Evolutionary conservation across 2,113 vertebrate genomes (phyloP), one percentile per base, ranked within the genome.

Genomic region (Plestiodon gilberti): DNA sequence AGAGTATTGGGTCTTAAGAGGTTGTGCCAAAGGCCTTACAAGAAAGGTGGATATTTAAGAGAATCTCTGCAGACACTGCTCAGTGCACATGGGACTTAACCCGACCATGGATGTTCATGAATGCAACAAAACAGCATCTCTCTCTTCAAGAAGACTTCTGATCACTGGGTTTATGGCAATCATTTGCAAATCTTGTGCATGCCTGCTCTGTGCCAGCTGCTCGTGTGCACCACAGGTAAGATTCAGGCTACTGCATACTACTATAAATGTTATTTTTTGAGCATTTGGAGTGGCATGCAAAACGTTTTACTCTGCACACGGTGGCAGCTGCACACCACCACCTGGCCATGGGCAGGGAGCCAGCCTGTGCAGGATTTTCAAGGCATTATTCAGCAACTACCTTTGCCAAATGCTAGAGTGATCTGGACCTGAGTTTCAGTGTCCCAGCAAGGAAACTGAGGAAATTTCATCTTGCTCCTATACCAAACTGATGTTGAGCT

Each of bases 401-500:
- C 38, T 65, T 76, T 25, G 11, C 17, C 48, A 30, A 52, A n/a
- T 10, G 48, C 40, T 38, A 38, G 59, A 0, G 25, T 82, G 88
- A 87, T 30, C 70, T 71, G 74, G 76, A 55, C 76, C 65, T 80
- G 13, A 77, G 77, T 0, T 0, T 75, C 78, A 48, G 40, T 61
- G 62, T 6, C 87, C 83, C 82, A 0, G 0, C 18, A n/a, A 61
- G 40, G 77, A 89, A 93, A 83, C 38, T 0, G 0, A 43, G 22
- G 79, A 89, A 78, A 84, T 85, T 91, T 87, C 86, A 40, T 80
- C 28, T 76, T 89, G 30, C 55, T 71, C 43, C 48, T 88, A 85
- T 35, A 82, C 70, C 91, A 95, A 95, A 94, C 84, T 74, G 62
- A 81, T 76, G 91, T 76, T 90, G 90, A 94, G 81, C 87, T 94